Evolutionary conservation across 2,888 invertebrate genomes (phyloP).

Genomic region (Noctuana brunneofusca): DNA sequence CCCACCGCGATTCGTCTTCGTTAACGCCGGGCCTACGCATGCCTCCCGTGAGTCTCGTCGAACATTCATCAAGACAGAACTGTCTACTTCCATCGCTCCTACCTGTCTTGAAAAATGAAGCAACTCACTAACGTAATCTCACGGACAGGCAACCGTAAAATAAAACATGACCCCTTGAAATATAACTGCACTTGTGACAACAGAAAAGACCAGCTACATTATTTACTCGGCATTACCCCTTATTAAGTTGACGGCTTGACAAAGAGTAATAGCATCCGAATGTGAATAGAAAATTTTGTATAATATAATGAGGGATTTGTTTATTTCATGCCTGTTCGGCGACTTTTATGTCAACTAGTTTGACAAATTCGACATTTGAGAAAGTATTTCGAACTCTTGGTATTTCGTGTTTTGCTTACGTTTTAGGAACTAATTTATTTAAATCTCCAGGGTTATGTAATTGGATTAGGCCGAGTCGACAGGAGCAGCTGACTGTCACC

Average conservation of each 20-base stretch:
- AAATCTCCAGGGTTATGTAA: constrained; percentile 16
- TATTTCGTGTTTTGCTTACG: constrained; percentile 4
- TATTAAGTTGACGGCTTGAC: constrained; percentile 9
- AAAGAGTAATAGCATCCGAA: constrained; percentile 6
- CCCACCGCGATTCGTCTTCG: constrained; percentile 24
- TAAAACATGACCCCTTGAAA: constrained; percentile 14
- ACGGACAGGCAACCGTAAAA: constrained; percentile 12
- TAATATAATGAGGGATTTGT: not conserved
- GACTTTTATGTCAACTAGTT: not conserved
- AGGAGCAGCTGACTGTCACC: constrained; percentile 11
- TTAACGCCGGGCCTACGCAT: constrained; percentile 16
- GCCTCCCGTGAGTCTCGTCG: constrained; percentile 11
- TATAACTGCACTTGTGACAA: constrained; percentile 13
- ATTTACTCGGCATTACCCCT: constrained; percentile 8
- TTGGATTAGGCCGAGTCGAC: constrained; percentile 9
- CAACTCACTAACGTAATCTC: constrained; percentile 28
- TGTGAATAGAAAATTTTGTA: not conserved
- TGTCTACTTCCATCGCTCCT: constrained; percentile 14
- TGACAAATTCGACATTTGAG: constrained; percentile 2
- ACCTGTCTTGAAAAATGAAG: constrained; percentile 31
- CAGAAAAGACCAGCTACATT: not conserved
- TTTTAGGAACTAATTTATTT: constrained; percentile 7
- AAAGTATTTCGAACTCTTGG: no score
- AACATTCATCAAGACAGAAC: constrained; percentile 27
- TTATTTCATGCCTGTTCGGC: not conserved